Evolutionary conservation across 2,113 vertebrate genomes (phyloP).

Genomic region (Cygnus atratus): DNA sequence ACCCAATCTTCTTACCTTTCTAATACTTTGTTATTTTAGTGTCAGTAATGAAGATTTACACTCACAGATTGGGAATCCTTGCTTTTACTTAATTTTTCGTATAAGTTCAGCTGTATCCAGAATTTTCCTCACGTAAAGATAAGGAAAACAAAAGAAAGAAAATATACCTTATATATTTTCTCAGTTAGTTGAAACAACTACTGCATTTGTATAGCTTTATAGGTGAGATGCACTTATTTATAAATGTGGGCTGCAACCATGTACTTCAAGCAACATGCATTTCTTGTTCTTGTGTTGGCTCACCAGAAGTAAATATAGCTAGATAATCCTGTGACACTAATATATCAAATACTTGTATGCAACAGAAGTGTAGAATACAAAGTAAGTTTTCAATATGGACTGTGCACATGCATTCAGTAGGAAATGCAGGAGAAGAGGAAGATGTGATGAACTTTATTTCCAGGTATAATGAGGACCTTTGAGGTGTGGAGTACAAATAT

Average conservation of each 20-base stretch:
- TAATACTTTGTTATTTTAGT: neutral
- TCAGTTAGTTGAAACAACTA: neutral
- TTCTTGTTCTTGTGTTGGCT: neutral
- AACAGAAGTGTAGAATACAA: neutral
- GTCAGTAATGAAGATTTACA: neutral
- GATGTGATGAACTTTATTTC: neutral
- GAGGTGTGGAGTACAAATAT: neutral
- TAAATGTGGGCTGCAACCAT: neutral
- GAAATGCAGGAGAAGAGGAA: neutral
- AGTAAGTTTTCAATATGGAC: neutral
- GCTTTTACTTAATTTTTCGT: neutral
- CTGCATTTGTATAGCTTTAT: neutral
- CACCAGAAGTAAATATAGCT: neutral
- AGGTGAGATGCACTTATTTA: neutral
- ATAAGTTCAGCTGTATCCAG: neutral
- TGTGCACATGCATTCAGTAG: rapidly evolving
- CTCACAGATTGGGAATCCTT: neutral
- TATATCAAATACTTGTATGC: neutral
- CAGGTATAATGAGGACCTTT: neutral
- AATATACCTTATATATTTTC: neutral
- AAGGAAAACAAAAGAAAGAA: neutral
- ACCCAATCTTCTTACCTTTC: neutral
- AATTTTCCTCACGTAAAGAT: neutral
- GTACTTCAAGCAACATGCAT: neutral
- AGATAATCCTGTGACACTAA: neutral